Evolutionary conservation across 2,113 vertebrate genomes (phyloP), one percentile per base, ranked within the genome.

Genomic region (Engystomops pustulosus): DNA sequence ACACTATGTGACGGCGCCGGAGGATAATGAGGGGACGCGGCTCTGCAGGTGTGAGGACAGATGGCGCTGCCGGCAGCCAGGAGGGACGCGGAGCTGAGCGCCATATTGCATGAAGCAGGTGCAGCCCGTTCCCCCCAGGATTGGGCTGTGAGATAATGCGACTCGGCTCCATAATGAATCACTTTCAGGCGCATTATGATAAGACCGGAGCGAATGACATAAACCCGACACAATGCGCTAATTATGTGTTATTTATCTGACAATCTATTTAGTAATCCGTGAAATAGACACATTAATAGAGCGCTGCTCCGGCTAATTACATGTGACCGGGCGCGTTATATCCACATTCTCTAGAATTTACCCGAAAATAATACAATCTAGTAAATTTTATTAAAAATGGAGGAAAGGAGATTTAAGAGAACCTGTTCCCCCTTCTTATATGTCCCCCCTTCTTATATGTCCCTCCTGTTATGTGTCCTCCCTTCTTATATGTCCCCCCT

Each of bases 271-370:
- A 78, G 51, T 41, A 41, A 38, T 51, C 51, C 75, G 51, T 78
- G 75, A 78, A 78, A 77, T 77, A 10, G 51, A 77, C 75, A 60
- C 38, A 77, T 77, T 77, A 77, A 78, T 78, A 55, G 15, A 78
- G n/a, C 2, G 36, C 36, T 10, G 1, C 38, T 47, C 77, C 62
- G 18, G 62, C 30, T 67, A 23, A 79, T 53, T 67, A 62, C 15
- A 32, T 65, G 51, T 41, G 55, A 76, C 49, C 3, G 32, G 30
- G 2, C 53, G 18, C 34, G 17, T 27, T 41, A n/a, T 2, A 41
- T 14, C 32, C 32, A 14, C 11, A 41, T 41, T 78, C 34, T 49
- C 15, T 6, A 67, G 62, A 67, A 34, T 67, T 20, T 36, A 67
- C 32, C 27, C 30, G 47, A 12, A 45, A 17, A 14, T 6, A 34